Conservation (phyloP, 2,113 vertebrate genomes). For the Pachycephala philippinensis region DNA sequence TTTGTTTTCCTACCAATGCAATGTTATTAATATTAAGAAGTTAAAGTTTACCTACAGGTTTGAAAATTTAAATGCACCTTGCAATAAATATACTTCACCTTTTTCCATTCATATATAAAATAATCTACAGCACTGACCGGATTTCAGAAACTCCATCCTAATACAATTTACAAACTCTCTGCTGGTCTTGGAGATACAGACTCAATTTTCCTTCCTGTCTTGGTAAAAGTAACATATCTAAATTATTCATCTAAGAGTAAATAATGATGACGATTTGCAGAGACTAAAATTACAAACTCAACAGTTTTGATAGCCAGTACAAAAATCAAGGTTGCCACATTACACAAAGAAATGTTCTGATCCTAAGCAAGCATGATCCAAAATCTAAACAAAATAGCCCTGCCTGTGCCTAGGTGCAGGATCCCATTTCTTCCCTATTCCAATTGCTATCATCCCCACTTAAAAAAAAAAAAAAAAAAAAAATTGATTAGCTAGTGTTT, state of each 20-base stretch:
- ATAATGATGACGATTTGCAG: constrained; percentile 19
- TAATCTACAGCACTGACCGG: constrained; percentile 55
- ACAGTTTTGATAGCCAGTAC: constrained; percentile 25
- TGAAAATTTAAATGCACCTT: constrained; percentile 38
- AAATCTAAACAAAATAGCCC: not conserved
- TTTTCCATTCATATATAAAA: constrained; percentile 32
- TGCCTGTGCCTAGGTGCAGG: not conserved
- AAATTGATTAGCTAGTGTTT: not conserved
- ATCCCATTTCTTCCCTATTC: not conserved
- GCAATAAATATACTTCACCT: constrained; percentile 28
- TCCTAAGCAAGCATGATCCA: not conserved
- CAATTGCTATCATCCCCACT: not conserved
- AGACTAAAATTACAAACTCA: constrained; percentile 36
- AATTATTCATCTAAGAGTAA: constrained; percentile 48
- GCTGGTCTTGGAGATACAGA: constrained; percentile 22
- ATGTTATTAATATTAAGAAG: constrained; percentile 29
- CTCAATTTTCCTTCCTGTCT: constrained; percentile 37
- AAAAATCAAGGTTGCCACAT: constrained; percentile 18
- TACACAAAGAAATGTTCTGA: constrained; percentile 13
- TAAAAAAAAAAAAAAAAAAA: not conserved
- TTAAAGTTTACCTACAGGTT: constrained; percentile 29
- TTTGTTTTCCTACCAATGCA: not conserved
- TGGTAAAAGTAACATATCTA: constrained; percentile 49
- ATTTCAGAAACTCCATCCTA: constrained; percentile 59
- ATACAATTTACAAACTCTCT: constrained; percentile 55